phyloP scores from a whole-genome alignment of 2,888 invertebrate species.

The Drosophila crucigera region DNA sequence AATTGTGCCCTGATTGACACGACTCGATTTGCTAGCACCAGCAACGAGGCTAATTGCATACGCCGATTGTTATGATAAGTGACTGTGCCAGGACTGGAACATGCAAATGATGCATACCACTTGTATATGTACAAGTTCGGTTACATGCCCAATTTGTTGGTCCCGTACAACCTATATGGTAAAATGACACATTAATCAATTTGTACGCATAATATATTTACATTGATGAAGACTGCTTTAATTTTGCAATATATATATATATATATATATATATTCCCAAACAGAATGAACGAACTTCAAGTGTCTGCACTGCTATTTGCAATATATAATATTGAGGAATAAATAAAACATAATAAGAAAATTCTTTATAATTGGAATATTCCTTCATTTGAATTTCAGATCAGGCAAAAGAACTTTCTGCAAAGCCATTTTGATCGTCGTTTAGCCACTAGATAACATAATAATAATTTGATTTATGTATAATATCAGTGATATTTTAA shows the following conservation, averaged over 20 bases:
- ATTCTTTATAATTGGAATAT: not conserved
- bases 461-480: not conserved
- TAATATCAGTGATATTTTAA: not conserved
- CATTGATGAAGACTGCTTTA: not conserved
- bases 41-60: slow-evolving; percentile 42
- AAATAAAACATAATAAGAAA: not conserved
- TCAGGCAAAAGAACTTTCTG: not conserved
- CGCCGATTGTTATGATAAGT: slow-evolving; percentile 12
- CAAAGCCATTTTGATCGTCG: not conserved
- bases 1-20: slow-evolving; percentile 56
- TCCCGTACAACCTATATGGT: not conserved
- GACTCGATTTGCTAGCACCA: slow-evolving; percentile 23
- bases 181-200: not conserved
- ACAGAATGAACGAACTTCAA: not conserved
- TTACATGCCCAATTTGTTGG: not conserved
- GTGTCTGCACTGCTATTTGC: not conserved
- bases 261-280: not conserved
- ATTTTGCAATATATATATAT: not conserved
- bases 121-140: not conserved
- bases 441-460: not conserved
- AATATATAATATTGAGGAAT: not conserved
- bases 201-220: not conserved
- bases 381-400: not conserved
- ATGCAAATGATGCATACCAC: not conserved
- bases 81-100: not conserved